These are phyloP conservation scores for Hypercompe scribonia DNA, from an alignment of 2,888 invertebrate species.

Conservation along the genomic window DNA sequence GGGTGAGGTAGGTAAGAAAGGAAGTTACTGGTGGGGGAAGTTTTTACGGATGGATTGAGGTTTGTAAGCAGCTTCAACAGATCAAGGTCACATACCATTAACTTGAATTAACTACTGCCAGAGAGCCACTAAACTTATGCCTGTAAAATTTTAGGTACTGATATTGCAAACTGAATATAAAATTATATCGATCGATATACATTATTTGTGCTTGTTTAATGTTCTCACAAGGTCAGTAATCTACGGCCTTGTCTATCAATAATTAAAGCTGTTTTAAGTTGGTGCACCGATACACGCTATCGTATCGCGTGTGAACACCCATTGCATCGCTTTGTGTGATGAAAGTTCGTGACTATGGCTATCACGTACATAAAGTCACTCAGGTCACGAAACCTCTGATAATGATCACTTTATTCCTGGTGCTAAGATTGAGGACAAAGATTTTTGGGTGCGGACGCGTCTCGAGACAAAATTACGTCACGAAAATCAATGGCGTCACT, in stretches of 20 bases:
- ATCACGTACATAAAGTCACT: constrained; percentile 49
- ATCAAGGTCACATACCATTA: background rate
- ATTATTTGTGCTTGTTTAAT: constrained; percentile 32
- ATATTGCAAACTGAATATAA: background rate
- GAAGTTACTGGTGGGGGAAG: no score
- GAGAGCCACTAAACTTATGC: background rate
- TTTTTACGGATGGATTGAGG: no score
- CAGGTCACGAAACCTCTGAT: constrained; percentile 47
- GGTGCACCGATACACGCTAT: constrained; percentile 48
- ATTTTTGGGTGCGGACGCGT: constrained; percentile 36
- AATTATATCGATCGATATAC: constrained; percentile 25
- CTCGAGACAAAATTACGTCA: constrained; percentile 37
- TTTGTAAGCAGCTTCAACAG: no score
- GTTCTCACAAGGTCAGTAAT: constrained; percentile 42
- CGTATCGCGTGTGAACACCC: constrained; percentile 43
- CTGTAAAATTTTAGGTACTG: background rate
- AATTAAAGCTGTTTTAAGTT: constrained; percentile 39
- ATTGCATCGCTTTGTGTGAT: constrained; percentile 33
- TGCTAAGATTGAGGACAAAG: constrained; percentile 41
- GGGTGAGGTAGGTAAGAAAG: no score
- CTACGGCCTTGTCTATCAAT: constrained; percentile 51
- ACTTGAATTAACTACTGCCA: background rate
- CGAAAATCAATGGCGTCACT: constrained; percentile 38
- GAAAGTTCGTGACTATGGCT: constrained; percentile 39
- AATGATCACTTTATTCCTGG: constrained; percentile 31